Conservation (phyloP, 2,113 vertebrate species). For the Caretta caretta region DNA sequence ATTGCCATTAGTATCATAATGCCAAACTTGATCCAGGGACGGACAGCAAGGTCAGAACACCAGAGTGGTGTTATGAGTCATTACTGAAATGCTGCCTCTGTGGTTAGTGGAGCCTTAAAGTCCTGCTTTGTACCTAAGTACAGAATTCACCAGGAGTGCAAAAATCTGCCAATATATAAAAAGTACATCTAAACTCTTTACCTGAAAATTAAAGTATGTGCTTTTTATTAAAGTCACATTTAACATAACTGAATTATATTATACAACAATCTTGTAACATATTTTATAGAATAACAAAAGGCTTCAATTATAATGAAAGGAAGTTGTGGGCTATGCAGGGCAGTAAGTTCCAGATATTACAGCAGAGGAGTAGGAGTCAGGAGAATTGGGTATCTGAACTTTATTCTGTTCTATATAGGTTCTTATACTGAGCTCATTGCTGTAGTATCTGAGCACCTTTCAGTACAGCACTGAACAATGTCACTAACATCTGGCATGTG, state of each 20-base stretch:
- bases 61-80: constrained; percentile 22
- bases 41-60: constrained; percentile 19
- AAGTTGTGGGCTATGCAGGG: not conserved
- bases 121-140: not conserved
- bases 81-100: constrained; percentile 40
- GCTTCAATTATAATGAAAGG: not conserved
- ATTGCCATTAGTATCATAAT: constrained; percentile 18
- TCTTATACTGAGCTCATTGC: not conserved
- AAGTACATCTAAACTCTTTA: not conserved
- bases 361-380: not conserved
- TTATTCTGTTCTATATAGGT: not conserved
- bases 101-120: constrained; percentile 16
- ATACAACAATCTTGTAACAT: not conserved
- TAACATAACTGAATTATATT: not conserved
- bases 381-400: not conserved
- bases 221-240: not conserved
- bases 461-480: not conserved
- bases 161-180: not conserved
- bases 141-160: not conserved
- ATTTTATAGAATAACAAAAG: not conserved
- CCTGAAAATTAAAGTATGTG: too few species aligned
- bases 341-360: not conserved
- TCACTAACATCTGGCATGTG: not conserved
- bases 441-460: not conserved
- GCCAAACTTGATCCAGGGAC: constrained; percentile 55